Base-by-base conservation (phyloP, 2,797 vertebrate genomes). In the Helicolenus hilgendorfi region DNA sequence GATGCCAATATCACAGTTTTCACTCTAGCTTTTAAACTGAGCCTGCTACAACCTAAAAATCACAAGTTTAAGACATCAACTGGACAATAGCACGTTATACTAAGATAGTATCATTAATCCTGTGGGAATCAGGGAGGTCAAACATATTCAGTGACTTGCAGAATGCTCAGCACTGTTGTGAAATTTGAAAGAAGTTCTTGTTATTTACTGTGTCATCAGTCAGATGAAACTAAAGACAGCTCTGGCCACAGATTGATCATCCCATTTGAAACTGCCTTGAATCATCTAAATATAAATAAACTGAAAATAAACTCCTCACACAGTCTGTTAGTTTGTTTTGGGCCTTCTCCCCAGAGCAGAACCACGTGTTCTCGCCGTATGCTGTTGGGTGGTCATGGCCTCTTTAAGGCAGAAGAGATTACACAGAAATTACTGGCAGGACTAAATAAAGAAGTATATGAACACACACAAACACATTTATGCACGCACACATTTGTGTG, bases 371-470 rank as follows among this genome's bases (percentile, higher is more conserved):
- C 7, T 60, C 6, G 1, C 24, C 8, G 8, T 56, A 53, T 68
- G 15, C 29, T 72, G 2, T 80, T 82, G 29, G 70, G 65, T 81
- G 58, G 55, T 70, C 68, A 72, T 59, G 58, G 73, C 71, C 67
- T 84, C 58, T 35, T 81, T 20, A 67, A 31, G 64, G 75, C 71
- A 77, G 70, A 82, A 9, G 35, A 71, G 79, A 86, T 83, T 62
- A 81, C 60, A 85, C 38, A 78, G 36, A 79, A 77, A 78, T 70
- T 38, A 76, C 45, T 86, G 58, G 59, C 72, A 84, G 33, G 41
- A 70, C 64, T 60, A 41, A 83, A 64, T 74, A 69, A 81, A 68
- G 5, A 85, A 53, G 49, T 75, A 20, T 22, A 64, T 55, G 22
- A 38, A 69, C n/a, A 56, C 13, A 29, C 26, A 41, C 70, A 80